These are phyloP conservation scores for Neopipo cinnamomea DNA, from an alignment of 2,113 vertebrate genomes.

Conservation along the genomic window DNA sequence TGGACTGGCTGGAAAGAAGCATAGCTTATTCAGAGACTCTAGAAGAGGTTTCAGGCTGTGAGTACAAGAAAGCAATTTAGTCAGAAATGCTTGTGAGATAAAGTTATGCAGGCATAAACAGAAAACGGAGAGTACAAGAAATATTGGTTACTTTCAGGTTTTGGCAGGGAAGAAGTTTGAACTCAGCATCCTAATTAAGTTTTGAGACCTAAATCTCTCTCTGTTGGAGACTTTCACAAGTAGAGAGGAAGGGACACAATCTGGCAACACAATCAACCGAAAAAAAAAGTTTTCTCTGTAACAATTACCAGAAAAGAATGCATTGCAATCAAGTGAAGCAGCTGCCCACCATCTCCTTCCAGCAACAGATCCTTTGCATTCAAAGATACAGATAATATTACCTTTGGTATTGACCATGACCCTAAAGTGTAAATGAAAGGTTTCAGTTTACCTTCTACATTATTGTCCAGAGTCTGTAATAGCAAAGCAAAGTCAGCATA, in stretches of 20 bases:
- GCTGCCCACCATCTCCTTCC: neutral
- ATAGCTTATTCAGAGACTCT: neutral
- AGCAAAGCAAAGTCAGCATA: neutral
- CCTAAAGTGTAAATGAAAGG: neutral
- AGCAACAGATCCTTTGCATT: neutral
- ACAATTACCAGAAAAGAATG: neutral
- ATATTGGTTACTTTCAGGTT: neutral
- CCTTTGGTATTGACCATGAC: neutral
- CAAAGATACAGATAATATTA: neutral
- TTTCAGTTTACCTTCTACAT: neutral
- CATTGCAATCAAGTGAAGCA: neutral
- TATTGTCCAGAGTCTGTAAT: neutral
- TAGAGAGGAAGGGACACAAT: neutral
- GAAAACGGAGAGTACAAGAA: neutral
- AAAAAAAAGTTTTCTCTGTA: neutral
- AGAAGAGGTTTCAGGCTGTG: slow-evolving; percentile 14
- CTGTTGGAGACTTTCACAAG: neutral
- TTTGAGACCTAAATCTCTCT: neutral
- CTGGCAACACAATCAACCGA: neutral
- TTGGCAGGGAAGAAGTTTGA: neutral
- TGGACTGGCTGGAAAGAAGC: slow-evolving; percentile 16
- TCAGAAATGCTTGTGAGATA: slow-evolving; percentile 25
- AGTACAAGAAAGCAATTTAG: slow-evolving; percentile 47
- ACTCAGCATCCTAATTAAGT: slow-evolving; percentile 6
- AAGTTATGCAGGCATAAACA: slow-evolving; percentile 18